Base-by-base conservation (phyloP, 2,888 invertebrate genomes). In the Pollenia labialis region DNA sequence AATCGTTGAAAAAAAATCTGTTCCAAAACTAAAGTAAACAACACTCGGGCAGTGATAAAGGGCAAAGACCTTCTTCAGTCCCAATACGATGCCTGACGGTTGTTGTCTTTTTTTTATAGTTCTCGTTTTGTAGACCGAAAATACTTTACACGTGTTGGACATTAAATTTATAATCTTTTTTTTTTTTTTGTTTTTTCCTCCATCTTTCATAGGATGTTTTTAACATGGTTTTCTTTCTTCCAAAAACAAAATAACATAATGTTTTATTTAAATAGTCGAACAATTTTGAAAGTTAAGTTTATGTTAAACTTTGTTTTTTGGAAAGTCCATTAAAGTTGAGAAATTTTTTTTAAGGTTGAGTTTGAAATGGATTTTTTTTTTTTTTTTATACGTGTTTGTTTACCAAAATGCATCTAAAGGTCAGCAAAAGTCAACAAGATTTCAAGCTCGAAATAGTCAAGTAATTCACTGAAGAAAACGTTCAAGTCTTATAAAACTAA, bases 71-170 rank as follows among this genome's bases (percentile, higher is more conserved):
- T 81, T 77, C 52, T 62, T 58, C 46, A 44, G 64, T n/a, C 60
- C 48, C 81, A 62, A 12, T 72, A 11, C 52, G 11, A 60, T 54
- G 60, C 52, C 42, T 54, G 46, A 23, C 2, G 23, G 23, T 48
- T 72, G 66, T 77, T 16, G 1, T 60, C 2, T 68, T 48, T 52
- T 42, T 58, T 58, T 76, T 58, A 42, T 84, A 58, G 54, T 74
- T 76, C 69, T 82, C 54, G 60, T 71, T 62, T 68, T 62, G 68
- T 75, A 56, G 75, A 32, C 32, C 69, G 50, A 85, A 85, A 81
- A 69, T 23, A 56, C 72, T 46, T 14, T 75, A 82, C 87, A 87
- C 87, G 87, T 87, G 87, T 84, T 81, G 87, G 62, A 84, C 87
- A 84, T 87, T 81, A 87, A 81, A 69, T 68, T 75, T 60, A 32